These are phyloP conservation scores for Bellardia bayeri DNA, from an alignment of 2,888 invertebrate genomes.

Conservation along the genomic window DNA sequence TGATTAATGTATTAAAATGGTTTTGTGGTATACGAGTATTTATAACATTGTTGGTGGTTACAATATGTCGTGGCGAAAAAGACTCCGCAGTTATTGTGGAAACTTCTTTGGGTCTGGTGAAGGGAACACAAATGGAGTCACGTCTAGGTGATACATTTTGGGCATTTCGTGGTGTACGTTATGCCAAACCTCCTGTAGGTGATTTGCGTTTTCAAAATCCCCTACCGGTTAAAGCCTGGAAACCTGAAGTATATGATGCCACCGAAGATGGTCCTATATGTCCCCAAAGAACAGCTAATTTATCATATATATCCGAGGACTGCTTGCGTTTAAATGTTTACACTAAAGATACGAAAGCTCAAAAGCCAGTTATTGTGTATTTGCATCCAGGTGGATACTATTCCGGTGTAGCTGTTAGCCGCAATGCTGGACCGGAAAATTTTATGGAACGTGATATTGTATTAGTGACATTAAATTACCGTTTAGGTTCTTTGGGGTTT, in stretches of 20 bases:
- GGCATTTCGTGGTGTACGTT: slow-evolving; percentile 82
- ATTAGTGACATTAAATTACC: slow-evolving; percentile 88
- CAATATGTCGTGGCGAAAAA: slow-evolving; percentile 32
- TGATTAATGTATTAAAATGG: slow-evolving; percentile 8
- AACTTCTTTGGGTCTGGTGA: slow-evolving; percentile 79
- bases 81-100: slow-evolving; percentile 74
- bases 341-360: slow-evolving; percentile 79
- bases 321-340: slow-evolving; percentile 87
- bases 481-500: slow-evolving; percentile 86
- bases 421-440: slow-evolving; percentile 85
- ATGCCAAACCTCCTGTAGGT: slow-evolving; percentile 80
- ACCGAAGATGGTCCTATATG: slow-evolving; percentile 86
- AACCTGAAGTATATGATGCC: slow-evolving; percentile 85
- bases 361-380: slow-evolving; percentile 87
- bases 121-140: slow-evolving; percentile 77
- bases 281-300: slow-evolving; percentile 82
- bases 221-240: slow-evolving; percentile 84
- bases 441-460: slow-evolving; percentile 88
- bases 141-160: slow-evolving; percentile 78
- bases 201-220: slow-evolving; percentile 83
- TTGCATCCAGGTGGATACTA: slow-evolving; percentile 88
- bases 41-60: slow-evolving; percentile 27
- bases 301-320: slow-evolving; percentile 85
- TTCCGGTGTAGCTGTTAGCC: slow-evolving; percentile 84
- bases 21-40: neutral